Evolutionary conservation across 2,113 vertebrate genomes (phyloP), one percentile per base, ranked within the genome.

Genomic region (Lophochroa leadbeateri): DNA sequence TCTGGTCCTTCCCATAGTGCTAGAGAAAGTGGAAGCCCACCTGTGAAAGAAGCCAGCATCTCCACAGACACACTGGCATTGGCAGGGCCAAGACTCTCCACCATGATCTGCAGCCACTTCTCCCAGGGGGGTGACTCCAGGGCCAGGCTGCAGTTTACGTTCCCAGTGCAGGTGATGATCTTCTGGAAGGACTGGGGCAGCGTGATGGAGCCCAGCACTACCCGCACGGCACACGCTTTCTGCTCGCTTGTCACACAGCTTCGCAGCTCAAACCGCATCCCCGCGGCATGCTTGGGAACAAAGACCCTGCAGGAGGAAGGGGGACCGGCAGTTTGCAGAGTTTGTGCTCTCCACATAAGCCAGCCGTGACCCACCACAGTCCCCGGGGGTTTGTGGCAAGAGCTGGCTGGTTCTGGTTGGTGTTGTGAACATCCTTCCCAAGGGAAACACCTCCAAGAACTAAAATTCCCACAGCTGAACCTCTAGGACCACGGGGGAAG

Each of bases 61-160:
- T 88, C 97, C 91, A 99, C 98, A 0, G 92, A 90, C 63, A 98
- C 96, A 0, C 95, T 98, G 31, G 72, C 60, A 2, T 97, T 98
- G 44, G 96, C 35, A 33, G 95, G 61, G 4, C 86, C 93, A 1
- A 97, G 95, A 86, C 94, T 98, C 95, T 99, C 98, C 84, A 98
- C 98, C 0, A 97, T 96, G 91, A 99, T 97, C 44, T 97, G 98
- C 67, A 99, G 86, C 99, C 99, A 99, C 69, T 96, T 97, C 92
- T 98, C 98, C 99, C 99, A 99, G 1, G 99, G 99, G 0, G 99
- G 99, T 0, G 98, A 98, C 7, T 91, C 80, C 31, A 99, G 97
- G 27, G 94, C 67, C 4, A 98, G 92, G 39, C 92, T 97, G 97
- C 99, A 99, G 80, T 92, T 72, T 2, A 35, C 29, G 0, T 27